These are phyloP conservation scores for Poeciliopsis turrubarensis DNA, from an alignment of 2,113 vertebrate genomes.

Conservation along the genomic window DNA sequence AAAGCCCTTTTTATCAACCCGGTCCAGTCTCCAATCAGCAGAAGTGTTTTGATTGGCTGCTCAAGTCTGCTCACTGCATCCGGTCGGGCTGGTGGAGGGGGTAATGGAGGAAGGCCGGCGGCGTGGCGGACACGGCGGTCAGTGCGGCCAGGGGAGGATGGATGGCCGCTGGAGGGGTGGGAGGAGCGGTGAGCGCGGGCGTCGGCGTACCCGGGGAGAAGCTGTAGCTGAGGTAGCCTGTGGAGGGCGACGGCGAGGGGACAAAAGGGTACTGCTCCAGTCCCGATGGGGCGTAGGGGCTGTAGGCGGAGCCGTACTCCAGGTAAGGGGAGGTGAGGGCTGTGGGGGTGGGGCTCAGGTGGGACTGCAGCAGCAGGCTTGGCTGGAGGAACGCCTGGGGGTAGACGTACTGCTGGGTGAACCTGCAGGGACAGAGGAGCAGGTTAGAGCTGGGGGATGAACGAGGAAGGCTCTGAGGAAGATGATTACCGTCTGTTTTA, in stretches of 20 bases:
- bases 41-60: slow-evolving; percentile 28
- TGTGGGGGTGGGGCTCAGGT: slow-evolving; percentile 79
- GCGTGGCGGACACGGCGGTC: slow-evolving; percentile 75
- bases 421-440: slow-evolving; percentile 73
- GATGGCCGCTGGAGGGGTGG: slow-evolving; percentile 55
- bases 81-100: slow-evolving; percentile 89
- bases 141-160: slow-evolving; percentile 77
- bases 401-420: slow-evolving; percentile 91
- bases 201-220: slow-evolving; percentile 83
- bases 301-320: slow-evolving; percentile 89
- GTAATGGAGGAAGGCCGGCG: slow-evolving; percentile 88
- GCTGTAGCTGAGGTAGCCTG: slow-evolving; percentile 87
- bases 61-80: slow-evolving; percentile 83
- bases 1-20: slow-evolving; percentile 74
- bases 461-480: not conserved
- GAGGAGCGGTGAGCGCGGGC: slow-evolving; percentile 72
- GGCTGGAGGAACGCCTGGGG: slow-evolving; percentile 92
- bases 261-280: slow-evolving; percentile 94
- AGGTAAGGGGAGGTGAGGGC: slow-evolving; percentile 86
- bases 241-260: slow-evolving; percentile 88
- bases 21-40: slow-evolving; percentile 56
- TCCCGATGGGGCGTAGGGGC: slow-evolving; percentile 87
- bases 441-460: not conserved
- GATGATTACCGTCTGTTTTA: not conserved
- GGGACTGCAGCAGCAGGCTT: slow-evolving; percentile 89